Base-by-base conservation (phyloP, 2,797 vertebrate genomes). In the Cryptoprocta ferox region DNA sequence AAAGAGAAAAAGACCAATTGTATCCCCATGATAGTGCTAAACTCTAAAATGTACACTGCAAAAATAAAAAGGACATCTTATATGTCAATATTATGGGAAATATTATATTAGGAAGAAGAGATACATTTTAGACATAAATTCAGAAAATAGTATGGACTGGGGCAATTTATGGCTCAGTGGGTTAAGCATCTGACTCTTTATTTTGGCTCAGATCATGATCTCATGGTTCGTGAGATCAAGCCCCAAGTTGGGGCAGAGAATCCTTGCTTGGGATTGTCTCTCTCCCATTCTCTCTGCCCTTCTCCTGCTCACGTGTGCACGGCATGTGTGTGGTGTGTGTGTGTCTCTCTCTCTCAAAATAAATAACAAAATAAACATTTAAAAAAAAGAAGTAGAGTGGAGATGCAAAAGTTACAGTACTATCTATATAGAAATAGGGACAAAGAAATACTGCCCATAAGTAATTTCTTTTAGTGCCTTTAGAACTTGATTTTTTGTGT, bases 401-500 rank as follows among this genome's bases (percentile, higher is more conserved):
- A 48, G 8, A 21, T 81, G 42, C 70, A 75, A 63, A 61, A 50
- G 1, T 50, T 75, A 7, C 19, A 94, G 45, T 83, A 56, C 9
- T 79, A 35, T 79, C 78, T 93, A 87, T 35, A 85, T 37, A 91
- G n/a, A 87, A 79, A 71, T 37, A 37, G 37, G 50, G 10, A 48
- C 61, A n/a, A 81, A 91, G 91, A 95, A 88, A 45, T 87, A 53
- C 16, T 61, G 39, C 68, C 28, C 12, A 37, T 61, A 83, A 82
- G 75, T 85, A 90, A 63, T 48, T 78, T 32, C 45, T 82, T 82
- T 83, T 71, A 93, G 42, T 71, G 53, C 42, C 81, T 82, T 93
- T 71, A 83, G 35, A 78, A 87, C 45, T 56, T 86, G 59, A 37
- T 42, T 32, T 80, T 80, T 63, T 26, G 50, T 50, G 19, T 39